A percentile compares a stretch with the other conserved stretches of the same genome.
phyloP scores from a whole-genome alignment of 2,888 invertebrate genomes.

The Drosophila affinis region DNA sequence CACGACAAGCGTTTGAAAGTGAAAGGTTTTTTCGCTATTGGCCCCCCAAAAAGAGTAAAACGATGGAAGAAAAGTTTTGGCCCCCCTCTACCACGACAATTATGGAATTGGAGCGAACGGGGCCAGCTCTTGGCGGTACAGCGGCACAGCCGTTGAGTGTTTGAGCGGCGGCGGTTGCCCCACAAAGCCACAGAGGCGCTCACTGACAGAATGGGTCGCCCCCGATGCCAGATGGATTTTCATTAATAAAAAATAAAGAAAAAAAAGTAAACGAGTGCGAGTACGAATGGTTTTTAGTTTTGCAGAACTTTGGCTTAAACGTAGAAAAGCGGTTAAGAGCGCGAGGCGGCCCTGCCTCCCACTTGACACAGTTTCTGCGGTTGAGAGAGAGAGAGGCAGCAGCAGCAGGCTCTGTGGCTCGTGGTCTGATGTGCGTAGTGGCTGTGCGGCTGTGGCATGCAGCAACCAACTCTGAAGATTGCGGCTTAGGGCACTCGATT shows the following conservation, averaged over 20 bases:
- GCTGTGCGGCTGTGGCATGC: conserved; percentile 6
- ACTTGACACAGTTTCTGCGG: conserved; percentile 47
- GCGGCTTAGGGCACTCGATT: neutral
- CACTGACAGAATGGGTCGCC: conserved; percentile 14
- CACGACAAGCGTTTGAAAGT: conserved; percentile 39
- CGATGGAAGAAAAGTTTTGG: conserved; percentile 17
- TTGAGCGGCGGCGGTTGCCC: neutral
- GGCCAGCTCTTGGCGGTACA: neutral
- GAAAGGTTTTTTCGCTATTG: conserved; percentile 36
- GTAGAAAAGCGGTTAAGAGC: conserved; percentile 11
- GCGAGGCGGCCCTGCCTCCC: conserved; percentile 24
- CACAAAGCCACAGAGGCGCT: conserved; percentile 7
- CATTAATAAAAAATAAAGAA: conserved; percentile 36
- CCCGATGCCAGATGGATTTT: conserved; percentile 45
- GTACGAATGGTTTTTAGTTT: conserved; percentile 39
- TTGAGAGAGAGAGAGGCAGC: conserved; percentile 6
- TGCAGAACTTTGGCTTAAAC: conserved; percentile 35
- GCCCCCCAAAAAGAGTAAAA: conserved; percentile 20
- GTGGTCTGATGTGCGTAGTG: neutral
- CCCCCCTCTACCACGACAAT: conserved; percentile 28
- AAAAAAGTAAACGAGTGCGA: conserved; percentile 1
- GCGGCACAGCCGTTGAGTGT: conserved; percentile 19
- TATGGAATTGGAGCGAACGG: conserved; percentile 38
- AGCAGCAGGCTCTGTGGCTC: conserved; percentile 19
- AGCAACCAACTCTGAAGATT: conserved; percentile 33